Percentiles rank a stretch among this genome's conserved stretches.
These are phyloP conservation scores for Gymnocheta viridis DNA, from an alignment of 2,888 invertebrate genomes.

Conservation along the genomic window DNA sequence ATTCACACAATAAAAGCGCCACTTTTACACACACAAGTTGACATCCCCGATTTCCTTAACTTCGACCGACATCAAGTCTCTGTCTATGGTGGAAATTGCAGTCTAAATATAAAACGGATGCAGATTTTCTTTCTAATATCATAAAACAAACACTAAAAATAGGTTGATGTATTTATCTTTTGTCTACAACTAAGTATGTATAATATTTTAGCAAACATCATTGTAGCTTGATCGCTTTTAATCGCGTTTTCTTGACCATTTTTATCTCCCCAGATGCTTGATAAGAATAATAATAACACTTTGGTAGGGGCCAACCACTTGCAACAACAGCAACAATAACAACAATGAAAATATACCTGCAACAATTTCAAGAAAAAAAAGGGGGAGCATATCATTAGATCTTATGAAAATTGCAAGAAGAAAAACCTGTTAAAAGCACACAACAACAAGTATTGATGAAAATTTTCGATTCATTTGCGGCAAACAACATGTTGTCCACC, in stretches of 20 bases:
- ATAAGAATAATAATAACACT: constrained; percentile 63
- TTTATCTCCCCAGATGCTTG: constrained; percentile 33
- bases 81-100: constrained; percentile 19
- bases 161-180: constrained; percentile 64
- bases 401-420: constrained; percentile 43
- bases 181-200: constrained; percentile 27
- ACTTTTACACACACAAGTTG: constrained; percentile 64
- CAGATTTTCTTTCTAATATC: constrained; percentile 51
- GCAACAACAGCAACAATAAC: neutral
- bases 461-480: constrained; percentile 38
- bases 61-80: constrained; percentile 4
- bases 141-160: constrained; percentile 43
- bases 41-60: constrained; percentile 72
- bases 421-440: constrained; percentile 56
- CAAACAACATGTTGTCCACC: constrained; percentile 31
- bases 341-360: neutral
- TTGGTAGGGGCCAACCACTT: constrained; percentile 34
- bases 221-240: constrained; percentile 16
- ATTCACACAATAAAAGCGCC: constrained; percentile 48
- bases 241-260: constrained; percentile 45
- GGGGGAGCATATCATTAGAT: constrained; percentile 59
- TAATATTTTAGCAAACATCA: constrained; percentile 11
- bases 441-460: constrained; percentile 54
- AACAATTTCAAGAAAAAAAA: constrained; percentile 21
- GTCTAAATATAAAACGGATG: constrained; percentile 64